phyloP scores from a whole-genome alignment of 2,888 invertebrate genomes.

The Sinelater perroti region DNA sequence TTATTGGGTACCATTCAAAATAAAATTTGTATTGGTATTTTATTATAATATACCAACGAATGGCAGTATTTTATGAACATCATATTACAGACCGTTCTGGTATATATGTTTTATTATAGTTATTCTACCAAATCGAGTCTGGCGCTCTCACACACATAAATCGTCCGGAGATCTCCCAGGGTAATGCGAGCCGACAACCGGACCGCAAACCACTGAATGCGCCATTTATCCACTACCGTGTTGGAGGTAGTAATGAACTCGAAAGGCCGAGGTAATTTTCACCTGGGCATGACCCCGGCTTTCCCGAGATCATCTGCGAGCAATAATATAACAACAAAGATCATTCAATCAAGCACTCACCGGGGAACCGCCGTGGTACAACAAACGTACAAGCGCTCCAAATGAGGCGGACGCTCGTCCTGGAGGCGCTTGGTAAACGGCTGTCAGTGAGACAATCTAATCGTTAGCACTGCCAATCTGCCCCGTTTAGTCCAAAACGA shows the following conservation, averaged over 20 bases:
- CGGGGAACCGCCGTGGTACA: constrained; percentile 16
- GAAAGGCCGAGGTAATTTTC: neutral
- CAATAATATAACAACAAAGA: constrained; percentile 12
- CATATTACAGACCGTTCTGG: too few relatives aligned
- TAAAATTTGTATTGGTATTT: too few relatives aligned
- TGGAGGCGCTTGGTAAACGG: constrained; percentile 14
- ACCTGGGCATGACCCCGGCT: neutral
- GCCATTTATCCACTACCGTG: neutral
- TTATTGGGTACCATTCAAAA: too few relatives aligned
- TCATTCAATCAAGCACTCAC: constrained; percentile 20
- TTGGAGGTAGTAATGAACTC: neutral
- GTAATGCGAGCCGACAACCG: constrained; percentile 1
- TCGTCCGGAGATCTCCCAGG: too few relatives aligned
- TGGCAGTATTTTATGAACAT: too few relatives aligned
- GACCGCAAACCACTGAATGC: constrained; percentile 12
- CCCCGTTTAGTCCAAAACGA: neutral
- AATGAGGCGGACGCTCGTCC: constrained; percentile 18
- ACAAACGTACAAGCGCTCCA: constrained; percentile 20
- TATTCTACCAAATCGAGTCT: too few relatives aligned
- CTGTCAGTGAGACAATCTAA: constrained; percentile 16
- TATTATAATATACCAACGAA: too few relatives aligned
- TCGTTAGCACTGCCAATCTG: constrained; percentile 12
- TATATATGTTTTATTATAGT: too few relatives aligned
- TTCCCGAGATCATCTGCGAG: neutral
- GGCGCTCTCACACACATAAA: too few relatives aligned